Evolutionary conservation across 2,113 vertebrate species (phyloP), one percentile per base, ranked within the genome.

Genomic region (Heterochromis multidens): DNA sequence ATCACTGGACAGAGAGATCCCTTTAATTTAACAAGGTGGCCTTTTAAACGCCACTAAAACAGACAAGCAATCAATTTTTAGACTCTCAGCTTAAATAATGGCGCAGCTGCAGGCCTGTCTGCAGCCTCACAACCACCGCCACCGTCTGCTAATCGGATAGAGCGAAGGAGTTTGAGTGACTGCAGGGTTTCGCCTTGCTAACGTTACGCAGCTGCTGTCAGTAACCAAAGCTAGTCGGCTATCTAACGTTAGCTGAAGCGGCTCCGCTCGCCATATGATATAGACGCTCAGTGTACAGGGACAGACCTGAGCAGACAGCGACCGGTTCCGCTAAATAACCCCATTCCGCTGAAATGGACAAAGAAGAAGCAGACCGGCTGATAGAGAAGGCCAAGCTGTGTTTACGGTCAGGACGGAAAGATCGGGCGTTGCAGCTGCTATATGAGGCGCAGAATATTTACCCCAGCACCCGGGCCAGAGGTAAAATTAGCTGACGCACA

Each of bases 351-450:
- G 81, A 91, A 46, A 96, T 95, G 94, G 96, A 96, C 72, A 96
- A 94, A 93, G 95, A 94, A 11, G 96, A 96, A 56, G 94, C 95
- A 7, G 94, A 96, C 87, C 90, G 96, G 79, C 87, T 96, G 83
- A 93, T 97, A 77, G 96, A 96, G 89, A 96, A 96, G 91, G 96
- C 96, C 17, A 96, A 96, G 90, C 90, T 95, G 88, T 96, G 95
- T 84, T 87, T 97, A 82, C 95, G 96, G 58, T 95, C 94, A 0
- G 96, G 96, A n/a, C 95, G 95, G 76, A 96, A 89, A 61, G 95
- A 95, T 9, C 94, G 94, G 79, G 96, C 96, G 16, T 87, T 97
- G 70, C 96, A 96, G 90, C 92, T 96, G 86, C 87, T 97, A 0
- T 89, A 96, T 21, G 95, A 96, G 91, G 95, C 96, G 56, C 96